These are phyloP conservation scores for Spheniscus humboldti DNA, from an alignment of 2,797 vertebrate species.

Conservation along the genomic window DNA sequence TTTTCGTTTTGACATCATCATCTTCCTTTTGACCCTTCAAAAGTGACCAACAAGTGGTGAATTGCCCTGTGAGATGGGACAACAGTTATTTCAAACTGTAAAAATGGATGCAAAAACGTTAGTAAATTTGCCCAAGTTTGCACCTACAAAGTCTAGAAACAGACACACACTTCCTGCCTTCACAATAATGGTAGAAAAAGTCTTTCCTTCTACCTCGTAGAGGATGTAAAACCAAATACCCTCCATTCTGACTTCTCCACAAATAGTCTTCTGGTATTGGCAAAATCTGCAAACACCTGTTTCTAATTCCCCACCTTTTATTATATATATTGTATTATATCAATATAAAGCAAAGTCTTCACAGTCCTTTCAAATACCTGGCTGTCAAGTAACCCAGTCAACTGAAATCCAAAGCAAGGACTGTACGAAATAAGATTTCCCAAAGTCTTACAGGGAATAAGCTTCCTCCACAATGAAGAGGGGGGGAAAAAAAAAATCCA, in stretches of 20 bases:
- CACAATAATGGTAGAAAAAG: not conserved
- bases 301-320: not conserved
- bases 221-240: not conserved
- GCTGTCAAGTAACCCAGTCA: not conserved
- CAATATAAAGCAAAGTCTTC: not conserved
- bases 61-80: not conserved
- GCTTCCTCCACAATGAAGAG: accelerated
- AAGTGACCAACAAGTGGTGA: not conserved
- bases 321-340: not conserved
- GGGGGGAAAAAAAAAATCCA: not conserved
- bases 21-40: not conserved
- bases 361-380: not conserved
- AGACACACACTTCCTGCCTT: not conserved
- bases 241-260: not conserved
- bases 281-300: not conserved
- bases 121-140: not conserved
- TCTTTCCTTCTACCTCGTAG: not conserved
- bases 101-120: not conserved
- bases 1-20: not conserved
- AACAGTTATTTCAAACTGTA: not conserved
- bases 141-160: not conserved
- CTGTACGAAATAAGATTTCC: not conserved
- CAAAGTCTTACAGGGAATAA: not conserved
- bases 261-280: not conserved
- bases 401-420: not conserved